Evolutionary conservation across 2,797 vertebrate species (phyloP).

Genomic region (Sphenopsis melanotis): DNA sequence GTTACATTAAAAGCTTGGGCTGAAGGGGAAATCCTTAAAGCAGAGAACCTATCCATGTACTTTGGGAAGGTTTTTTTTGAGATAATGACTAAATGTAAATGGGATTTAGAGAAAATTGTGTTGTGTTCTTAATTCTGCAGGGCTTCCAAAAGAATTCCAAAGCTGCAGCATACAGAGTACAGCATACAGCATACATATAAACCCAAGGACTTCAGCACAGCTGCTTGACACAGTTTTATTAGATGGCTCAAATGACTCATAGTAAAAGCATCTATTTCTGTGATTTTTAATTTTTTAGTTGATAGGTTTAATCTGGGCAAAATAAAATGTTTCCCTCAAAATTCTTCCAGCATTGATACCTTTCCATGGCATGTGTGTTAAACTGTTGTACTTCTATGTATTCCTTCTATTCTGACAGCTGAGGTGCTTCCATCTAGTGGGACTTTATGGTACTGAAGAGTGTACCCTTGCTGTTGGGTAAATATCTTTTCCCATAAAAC

Average conservation of each 20-base stretch:
- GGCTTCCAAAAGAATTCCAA: not conserved
- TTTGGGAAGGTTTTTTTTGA: not conserved
- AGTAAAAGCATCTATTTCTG: not conserved
- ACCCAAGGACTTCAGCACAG: not conserved
- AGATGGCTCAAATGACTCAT: not conserved
- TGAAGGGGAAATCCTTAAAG: not conserved
- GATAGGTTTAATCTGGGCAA: not conserved
- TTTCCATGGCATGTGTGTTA: not conserved
- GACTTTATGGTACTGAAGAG: not conserved
- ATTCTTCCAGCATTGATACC: not conserved
- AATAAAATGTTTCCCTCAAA: not conserved
- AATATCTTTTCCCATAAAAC: not conserved
- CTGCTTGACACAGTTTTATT: not conserved
- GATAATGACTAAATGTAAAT: not conserved
- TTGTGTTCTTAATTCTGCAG: not conserved
- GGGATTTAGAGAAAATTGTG: not conserved
- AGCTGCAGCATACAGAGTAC: not conserved
- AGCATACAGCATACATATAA: accelerated
- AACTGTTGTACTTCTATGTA: not conserved
- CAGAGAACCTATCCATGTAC: accelerated
- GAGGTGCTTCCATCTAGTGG: not conserved
- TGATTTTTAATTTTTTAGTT: not conserved
- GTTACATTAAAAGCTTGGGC: not conserved
- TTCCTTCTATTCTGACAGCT: not conserved
- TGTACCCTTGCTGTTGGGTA: not conserved